phyloP scores from a whole-genome alignment of 2,888 invertebrate species.

The Trimorus sp. region DNA sequence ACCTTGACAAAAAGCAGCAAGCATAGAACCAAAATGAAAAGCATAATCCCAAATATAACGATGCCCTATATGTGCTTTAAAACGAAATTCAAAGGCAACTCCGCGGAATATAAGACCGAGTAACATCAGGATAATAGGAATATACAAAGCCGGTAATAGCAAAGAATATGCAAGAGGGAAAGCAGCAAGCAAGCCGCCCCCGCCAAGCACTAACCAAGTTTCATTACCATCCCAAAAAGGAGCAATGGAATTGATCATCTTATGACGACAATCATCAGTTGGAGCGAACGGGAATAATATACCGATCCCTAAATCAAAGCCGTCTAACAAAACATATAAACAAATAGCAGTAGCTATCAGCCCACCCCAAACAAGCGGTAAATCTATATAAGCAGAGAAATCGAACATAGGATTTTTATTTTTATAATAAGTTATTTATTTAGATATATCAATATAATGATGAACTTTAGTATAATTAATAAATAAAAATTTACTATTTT shows the following conservation, averaged over 20 bases:
- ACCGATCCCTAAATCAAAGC: conserved; percentile 27
- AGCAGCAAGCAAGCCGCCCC: conserved; percentile 19
- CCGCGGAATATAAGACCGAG: conserved; percentile 17
- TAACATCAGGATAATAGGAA: conserved; percentile 13
- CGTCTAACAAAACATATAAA: conserved; percentile 13
- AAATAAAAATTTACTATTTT: too few species aligned
- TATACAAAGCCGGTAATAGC: conserved; percentile 10
- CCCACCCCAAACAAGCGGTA: conserved; percentile 5
- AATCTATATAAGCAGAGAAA: conserved; percentile 14
- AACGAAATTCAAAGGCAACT: conserved; percentile 14
- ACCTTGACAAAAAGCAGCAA: conserved; percentile 11
- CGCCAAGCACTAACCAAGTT: conserved; percentile 23
- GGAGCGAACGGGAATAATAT: conserved; percentile 17
- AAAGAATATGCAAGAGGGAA: conserved; percentile 23
- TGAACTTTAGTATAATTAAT: too few species aligned
- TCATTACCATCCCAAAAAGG: conserved; percentile 31
- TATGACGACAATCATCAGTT: conserved; percentile 9
- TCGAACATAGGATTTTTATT: conserved; percentile 23
- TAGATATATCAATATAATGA: too few species aligned
- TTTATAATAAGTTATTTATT: too few species aligned
- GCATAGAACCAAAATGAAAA: not conserved
- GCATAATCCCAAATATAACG: conserved; percentile 16
- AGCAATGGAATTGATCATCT: conserved; percentile 19
- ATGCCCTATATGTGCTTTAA: not conserved
- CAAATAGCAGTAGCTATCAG: conserved; percentile 13